These are phyloP conservation scores for Triplophysa rosa DNA, from an alignment of 2,113 vertebrate genomes.

Conservation along the genomic window DNA sequence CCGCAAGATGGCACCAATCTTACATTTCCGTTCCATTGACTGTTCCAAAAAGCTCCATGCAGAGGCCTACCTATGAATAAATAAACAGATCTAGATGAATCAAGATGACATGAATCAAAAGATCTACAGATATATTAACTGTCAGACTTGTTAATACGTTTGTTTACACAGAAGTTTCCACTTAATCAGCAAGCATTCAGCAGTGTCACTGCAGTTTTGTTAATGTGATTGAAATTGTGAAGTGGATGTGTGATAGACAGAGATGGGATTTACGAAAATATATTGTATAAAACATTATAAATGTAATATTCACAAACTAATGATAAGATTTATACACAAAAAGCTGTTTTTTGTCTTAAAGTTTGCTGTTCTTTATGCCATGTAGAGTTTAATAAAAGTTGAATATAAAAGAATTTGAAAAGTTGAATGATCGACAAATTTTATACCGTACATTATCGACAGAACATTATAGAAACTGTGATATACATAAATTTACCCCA, in stretches of 20 bases:
- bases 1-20: slow-evolving; percentile 6
- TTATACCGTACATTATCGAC: background rate
- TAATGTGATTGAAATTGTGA: too few relatives aligned
- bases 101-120: background rate
- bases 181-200: background rate
- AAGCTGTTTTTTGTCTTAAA: background rate
- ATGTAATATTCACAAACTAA: too few relatives aligned
- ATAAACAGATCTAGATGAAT: background rate
- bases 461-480: too few relatives aligned
- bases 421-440: background rate
- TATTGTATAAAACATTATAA: too few relatives aligned
- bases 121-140: background rate
- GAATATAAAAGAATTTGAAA: too few relatives aligned
- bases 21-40: background rate
- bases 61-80: background rate
- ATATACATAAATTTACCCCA: too few relatives aligned
- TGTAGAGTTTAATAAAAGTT: background rate
- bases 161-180: background rate
- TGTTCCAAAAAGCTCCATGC: too few relatives aligned
- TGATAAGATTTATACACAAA: background rate
- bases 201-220: too few relatives aligned
- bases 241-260: background rate
- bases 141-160: background rate
- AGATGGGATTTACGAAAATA: background rate
- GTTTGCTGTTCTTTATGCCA: background rate